phyloP scores from a whole-genome alignment of 2,888 invertebrate genomes.

The Thumatha senex region DNA sequence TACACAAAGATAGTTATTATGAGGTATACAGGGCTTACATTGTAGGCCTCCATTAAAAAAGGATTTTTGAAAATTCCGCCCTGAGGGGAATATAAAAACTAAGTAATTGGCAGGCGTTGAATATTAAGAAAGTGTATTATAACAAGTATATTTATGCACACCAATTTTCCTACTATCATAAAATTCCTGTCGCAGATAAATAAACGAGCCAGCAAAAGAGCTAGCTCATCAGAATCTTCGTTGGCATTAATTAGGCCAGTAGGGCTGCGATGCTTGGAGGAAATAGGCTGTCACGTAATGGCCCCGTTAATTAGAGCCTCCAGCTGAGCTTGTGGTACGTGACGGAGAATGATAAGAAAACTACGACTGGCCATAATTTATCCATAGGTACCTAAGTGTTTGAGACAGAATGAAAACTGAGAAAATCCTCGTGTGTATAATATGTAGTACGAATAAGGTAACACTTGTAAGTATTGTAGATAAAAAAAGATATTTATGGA shows the following conservation, averaged over 20 bases:
- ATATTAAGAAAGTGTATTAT: too few species aligned
- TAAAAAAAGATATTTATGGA: too few species aligned
- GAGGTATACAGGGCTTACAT: too few species aligned
- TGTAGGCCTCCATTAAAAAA: too few species aligned
- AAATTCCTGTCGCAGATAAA: not conserved
- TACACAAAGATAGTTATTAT: too few species aligned
- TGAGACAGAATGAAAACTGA: not conserved
- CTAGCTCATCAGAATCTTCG: not conserved
- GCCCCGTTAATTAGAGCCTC: constrained; percentile 31
- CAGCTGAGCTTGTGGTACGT: constrained; percentile 24
- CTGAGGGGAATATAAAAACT: too few species aligned
- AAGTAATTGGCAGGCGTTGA: too few species aligned
- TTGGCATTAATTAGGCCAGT: constrained; percentile 4
- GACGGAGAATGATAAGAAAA: constrained; percentile 20
- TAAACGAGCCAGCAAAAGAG: not conserved
- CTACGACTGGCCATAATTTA: not conserved
- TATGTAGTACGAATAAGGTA: too few species aligned
- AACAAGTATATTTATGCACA: too few species aligned
- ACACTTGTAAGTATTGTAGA: too few species aligned
- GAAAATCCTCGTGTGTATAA: not conserved
- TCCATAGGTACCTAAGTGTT: not conserved
- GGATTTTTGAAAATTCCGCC: too few species aligned
- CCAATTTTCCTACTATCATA: not conserved
- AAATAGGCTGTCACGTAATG: constrained; percentile 20
- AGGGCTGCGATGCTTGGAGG: not conserved